These are phyloP conservation scores for Iguana delicatissima DNA, from an alignment of 2,797 vertebrate genomes.

Conservation along the genomic window DNA sequence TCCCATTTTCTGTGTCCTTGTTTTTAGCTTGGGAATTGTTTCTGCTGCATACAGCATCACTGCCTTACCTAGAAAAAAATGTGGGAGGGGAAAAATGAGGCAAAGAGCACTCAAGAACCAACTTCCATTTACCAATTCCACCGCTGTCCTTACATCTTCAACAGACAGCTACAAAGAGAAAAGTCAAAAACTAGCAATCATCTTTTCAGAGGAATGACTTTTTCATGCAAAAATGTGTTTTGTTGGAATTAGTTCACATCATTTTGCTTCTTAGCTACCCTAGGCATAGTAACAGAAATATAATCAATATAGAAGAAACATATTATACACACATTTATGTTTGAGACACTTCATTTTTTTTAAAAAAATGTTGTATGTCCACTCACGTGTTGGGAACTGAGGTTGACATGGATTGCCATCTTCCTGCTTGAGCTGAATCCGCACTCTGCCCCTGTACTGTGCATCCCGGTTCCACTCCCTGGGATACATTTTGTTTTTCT, in stretches of 20 bases:
- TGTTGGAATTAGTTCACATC: not conserved
- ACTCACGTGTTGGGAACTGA: slow-evolving; percentile 92
- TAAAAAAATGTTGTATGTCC: not conserved
- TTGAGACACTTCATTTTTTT: not conserved
- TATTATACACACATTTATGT: not conserved
- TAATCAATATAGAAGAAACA: not conserved
- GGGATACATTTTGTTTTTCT: slow-evolving; percentile 94
- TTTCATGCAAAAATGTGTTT: not conserved
- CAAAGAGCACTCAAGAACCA: not conserved
- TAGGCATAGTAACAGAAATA: not conserved
- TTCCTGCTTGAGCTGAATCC: slow-evolving; percentile 91
- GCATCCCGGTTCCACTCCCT: slow-evolving; percentile 94
- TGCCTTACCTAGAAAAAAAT: slow-evolving; percentile 84
- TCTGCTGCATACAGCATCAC: slow-evolving; percentile 95
- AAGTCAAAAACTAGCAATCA: not conserved
- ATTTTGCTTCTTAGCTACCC: not conserved
- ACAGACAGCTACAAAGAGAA: not conserved
- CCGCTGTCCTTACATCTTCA: not conserved
- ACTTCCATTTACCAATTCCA: not conserved
- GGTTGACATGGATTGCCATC: slow-evolving; percentile 90
- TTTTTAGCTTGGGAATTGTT: slow-evolving; percentile 97
- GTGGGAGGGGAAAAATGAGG: not conserved
- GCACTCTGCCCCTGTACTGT: slow-evolving; percentile 91
- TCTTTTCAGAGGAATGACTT: not conserved
- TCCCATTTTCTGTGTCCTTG: slow-evolving; percentile 92